Evolutionary conservation across 92 coral and sea anemone genomes (phyloP).

Genomic region (Phenganax stokvisi): DNA sequence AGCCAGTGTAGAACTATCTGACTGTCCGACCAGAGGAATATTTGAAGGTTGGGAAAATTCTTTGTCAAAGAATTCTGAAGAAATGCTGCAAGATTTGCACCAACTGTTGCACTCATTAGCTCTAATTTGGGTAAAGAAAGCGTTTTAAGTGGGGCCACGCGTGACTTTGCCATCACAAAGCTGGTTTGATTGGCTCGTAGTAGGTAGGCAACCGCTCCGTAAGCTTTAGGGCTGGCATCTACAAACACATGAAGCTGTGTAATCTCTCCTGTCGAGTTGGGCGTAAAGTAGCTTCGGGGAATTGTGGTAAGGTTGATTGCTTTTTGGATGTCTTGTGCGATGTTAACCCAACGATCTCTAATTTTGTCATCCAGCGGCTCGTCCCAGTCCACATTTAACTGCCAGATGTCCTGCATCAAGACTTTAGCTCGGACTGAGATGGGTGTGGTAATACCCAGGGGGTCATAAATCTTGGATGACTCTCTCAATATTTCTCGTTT

Average conservation of each 20-base stretch:
- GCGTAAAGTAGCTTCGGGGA: no score
- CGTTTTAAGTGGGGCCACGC: slow-evolving; percentile 14
- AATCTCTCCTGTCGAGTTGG: not conserved
- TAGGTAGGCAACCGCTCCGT: slow-evolving; percentile 7
- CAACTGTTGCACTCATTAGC: no score
- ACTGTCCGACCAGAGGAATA: slow-evolving; percentile 50
- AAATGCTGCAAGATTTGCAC: slow-evolving; percentile 25
- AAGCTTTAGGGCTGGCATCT: slow-evolving; percentile 5
- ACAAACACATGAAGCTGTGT: slow-evolving; percentile 25
- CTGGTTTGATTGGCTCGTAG: not conserved
- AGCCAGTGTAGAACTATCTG: slow-evolving; percentile 54
- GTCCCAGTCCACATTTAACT: slow-evolving; percentile 43
- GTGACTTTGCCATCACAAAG: slow-evolving; percentile 41
- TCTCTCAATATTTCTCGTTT: not conserved
- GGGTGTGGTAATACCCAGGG: not conserved
- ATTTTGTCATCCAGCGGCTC: slow-evolving; percentile 38
- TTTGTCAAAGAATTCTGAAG: not conserved
- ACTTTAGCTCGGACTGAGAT: slow-evolving; percentile 23
- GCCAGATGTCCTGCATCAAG: slow-evolving; percentile 48
- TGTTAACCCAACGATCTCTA: slow-evolving; percentile 19
- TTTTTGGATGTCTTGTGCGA: slow-evolving; percentile 49
- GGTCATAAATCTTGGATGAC: slow-evolving; percentile 42
- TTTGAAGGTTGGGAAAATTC: slow-evolving; percentile 30
- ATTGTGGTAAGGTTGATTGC: slow-evolving; percentile 31
- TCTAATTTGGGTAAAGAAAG: no score